A percentile compares a stretch with the other conserved stretches of the same genome.
These are phyloP conservation scores for Strigamia crassipes DNA, from an alignment of 2,888 invertebrate species.

Conservation along the genomic window DNA sequence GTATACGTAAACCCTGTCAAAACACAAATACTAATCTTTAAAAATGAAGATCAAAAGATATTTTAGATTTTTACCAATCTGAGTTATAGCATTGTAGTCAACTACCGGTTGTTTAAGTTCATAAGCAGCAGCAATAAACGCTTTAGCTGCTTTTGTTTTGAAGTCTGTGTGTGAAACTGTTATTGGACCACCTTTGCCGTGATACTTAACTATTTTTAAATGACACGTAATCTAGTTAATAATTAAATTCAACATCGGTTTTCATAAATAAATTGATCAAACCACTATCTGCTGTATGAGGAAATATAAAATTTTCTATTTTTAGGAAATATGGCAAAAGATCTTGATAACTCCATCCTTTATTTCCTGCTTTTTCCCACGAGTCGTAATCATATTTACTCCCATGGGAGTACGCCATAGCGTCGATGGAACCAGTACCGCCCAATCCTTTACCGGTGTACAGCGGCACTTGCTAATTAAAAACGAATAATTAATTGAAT, in stretches of 20 bases:
- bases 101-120: background rate
- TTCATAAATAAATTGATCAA: background rate
- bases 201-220: background rate
- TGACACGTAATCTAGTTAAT: too few species aligned
- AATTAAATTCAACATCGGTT: too few species aligned
- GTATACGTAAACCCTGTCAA: background rate
- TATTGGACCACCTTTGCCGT: background rate
- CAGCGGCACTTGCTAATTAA: background rate
- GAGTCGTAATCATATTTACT: slow-evolving; percentile 67
- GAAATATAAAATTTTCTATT: background rate
- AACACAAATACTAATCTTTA: too few species aligned
- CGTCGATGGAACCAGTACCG: background rate
- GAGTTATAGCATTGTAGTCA: background rate
- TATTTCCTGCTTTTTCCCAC: background rate
- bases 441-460: background rate
- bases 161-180: background rate
- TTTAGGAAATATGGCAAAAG: background rate
- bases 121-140: background rate
- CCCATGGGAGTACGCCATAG: slow-evolving; percentile 65
- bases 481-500: too few species aligned
- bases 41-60: too few species aligned
- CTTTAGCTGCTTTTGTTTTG: background rate
- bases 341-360: slow-evolving; percentile 73
- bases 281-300: background rate
- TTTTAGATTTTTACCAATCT: background rate